A percentile compares a stretch with the other conserved stretches of the same genome.
Conservation (phyloP, 2,113 vertebrate species). For the Etheostoma cragini region DNA sequence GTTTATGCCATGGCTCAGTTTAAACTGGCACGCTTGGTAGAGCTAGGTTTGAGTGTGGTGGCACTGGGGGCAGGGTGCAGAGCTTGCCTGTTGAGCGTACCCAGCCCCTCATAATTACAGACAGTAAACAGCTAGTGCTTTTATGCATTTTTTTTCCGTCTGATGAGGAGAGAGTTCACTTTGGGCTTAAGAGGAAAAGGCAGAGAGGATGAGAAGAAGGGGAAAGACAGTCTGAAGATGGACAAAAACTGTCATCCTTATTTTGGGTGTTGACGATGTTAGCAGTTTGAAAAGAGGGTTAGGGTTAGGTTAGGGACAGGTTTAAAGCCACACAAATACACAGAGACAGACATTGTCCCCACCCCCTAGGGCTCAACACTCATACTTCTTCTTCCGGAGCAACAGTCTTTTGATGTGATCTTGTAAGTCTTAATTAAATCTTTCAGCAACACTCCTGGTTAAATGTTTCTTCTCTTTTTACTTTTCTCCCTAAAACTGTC, state of each 20-base stretch:
- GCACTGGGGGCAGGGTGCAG: conserved; percentile 76
- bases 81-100: conserved; percentile 69
- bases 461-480: conserved; percentile 59
- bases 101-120: conserved; percentile 85
- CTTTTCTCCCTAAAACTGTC: conserved; percentile 56
- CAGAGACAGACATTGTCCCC: conserved; percentile 46
- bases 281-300: conserved; percentile 36
- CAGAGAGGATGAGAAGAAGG: conserved; percentile 49
- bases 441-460: conserved; percentile 61
- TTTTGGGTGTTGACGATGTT: conserved; percentile 48
- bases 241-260: conserved; percentile 61
- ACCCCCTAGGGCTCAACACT: conserved; percentile 18
- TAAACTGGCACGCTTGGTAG: conserved; percentile 63
- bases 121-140: conserved; percentile 80
- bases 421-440: conserved; percentile 76
- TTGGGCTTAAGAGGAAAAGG: conserved; percentile 65
- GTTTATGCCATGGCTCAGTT: conserved; percentile 60
- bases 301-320: conserved; percentile 23
- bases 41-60: conserved; percentile 68
- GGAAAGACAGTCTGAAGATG: conserved; percentile 29
- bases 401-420: conserved; percentile 76
- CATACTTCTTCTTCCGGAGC: conserved; percentile 36
- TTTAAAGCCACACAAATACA: conserved; percentile 60
- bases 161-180: conserved; percentile 73
- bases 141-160: conserved; percentile 72